A percentile compares a stretch with the other conserved stretches of the same genome.
These are phyloP conservation scores for Oncorhynchus nerka DNA, from an alignment of 2,113 vertebrate species.

Conservation along the genomic window DNA sequence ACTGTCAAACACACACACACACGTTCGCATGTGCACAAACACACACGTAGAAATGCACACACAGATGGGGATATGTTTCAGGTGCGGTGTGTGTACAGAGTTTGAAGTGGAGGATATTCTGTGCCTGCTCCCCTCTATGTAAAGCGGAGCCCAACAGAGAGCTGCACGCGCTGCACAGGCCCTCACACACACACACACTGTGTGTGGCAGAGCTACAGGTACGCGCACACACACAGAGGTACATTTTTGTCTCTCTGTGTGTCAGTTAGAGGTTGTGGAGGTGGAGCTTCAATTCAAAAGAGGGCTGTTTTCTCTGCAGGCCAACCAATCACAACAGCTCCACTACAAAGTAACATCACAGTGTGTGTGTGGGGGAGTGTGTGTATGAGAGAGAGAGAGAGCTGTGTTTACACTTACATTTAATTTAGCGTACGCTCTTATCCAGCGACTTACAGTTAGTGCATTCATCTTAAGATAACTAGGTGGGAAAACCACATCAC, in stretches of 20 bases:
- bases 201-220: neutral
- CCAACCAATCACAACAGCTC: neutral
- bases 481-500: no score
- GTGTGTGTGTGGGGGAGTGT: neutral
- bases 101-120: conserved; percentile 5
- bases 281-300: no score
- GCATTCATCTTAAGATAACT: no score
- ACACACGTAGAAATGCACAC: neutral
- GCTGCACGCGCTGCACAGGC: neutral
- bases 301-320: no score
- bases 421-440: no score
- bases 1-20: conserved; percentile 4
- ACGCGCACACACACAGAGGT: neutral
- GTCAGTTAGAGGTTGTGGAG: no score
- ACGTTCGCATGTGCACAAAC: neutral
- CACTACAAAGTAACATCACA: conserved; percentile 42
- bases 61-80: neutral
- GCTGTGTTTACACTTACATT: no score
- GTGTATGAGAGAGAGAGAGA: no score
- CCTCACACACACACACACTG: neutral
- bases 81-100: neutral
- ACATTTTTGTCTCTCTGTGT: neutral
- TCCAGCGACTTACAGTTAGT: no score
- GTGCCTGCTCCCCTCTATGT: neutral
- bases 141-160: neutral